phyloP scores from a whole-genome alignment of 2,888 invertebrate species.

The Thymelicus acteon region DNA sequence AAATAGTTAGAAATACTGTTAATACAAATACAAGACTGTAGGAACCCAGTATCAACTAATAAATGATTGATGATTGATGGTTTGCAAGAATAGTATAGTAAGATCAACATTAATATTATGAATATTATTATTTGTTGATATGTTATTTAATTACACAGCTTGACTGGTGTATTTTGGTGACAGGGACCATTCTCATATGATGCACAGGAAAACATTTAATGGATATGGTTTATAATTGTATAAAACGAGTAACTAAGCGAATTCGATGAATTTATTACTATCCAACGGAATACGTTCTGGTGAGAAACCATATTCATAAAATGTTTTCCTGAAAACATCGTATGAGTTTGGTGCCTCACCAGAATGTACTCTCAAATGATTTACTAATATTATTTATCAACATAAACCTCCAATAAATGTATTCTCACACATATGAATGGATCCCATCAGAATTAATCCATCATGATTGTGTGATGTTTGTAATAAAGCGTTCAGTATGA shows the following conservation, averaged over 20 bases:
- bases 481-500: background rate
- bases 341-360: background rate
- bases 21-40: background rate
- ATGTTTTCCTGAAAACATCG: constrained; percentile 4
- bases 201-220: background rate
- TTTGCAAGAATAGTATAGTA: no score
- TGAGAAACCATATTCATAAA: constrained; percentile 6
- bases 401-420: background rate
- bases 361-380: background rate
- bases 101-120: no score
- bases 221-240: background rate
- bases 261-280: background rate
- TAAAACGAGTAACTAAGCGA: no score
- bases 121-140: no score
- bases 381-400: background rate
- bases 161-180: no score
- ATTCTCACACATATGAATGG: background rate
- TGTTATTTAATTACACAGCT: no score
- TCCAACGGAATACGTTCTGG: constrained; percentile 1
- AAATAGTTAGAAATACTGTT: background rate
- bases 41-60: background rate
- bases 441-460: background rate
- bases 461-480: constrained; percentile 3
- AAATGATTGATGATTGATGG: no score
- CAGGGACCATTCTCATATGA: no score